Evolutionary conservation across 2,888 invertebrate species (phyloP).

Genomic region (Yponomeuta cagnagella): DNA sequence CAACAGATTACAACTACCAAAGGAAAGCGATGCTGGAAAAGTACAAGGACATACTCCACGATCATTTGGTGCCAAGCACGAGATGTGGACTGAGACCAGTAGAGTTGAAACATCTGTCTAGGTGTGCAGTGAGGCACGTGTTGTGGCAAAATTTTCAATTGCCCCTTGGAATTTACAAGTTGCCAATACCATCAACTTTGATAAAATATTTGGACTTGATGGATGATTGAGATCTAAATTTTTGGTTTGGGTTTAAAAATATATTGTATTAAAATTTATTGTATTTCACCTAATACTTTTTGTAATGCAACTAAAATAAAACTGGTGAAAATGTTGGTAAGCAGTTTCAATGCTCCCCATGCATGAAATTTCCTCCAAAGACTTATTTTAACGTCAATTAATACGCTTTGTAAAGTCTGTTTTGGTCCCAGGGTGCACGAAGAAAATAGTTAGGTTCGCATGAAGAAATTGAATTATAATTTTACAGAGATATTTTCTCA

Average conservation of each 20-base stretch:
- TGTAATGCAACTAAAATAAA: not conserved
- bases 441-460: not conserved
- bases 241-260: not conserved
- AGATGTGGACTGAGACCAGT: slow-evolving; percentile 78
- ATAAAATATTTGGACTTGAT: slow-evolving; percentile 84
- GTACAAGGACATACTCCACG: slow-evolving; percentile 70
- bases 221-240: slow-evolving; percentile 73
- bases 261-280: not conserved
- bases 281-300: not conserved
- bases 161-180: slow-evolving; percentile 82
- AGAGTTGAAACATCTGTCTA: slow-evolving; percentile 85
- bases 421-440: not conserved
- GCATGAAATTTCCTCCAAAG: not conserved
- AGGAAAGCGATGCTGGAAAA: slow-evolving; percentile 56
- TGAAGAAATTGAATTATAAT: not conserved
- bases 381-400: not conserved
- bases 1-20: slow-evolving; percentile 63
- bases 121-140: slow-evolving; percentile 80
- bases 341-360: not conserved
- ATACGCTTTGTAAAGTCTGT: not conserved
- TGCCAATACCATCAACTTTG: slow-evolving; percentile 80
- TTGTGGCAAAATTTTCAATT: slow-evolving; percentile 82
- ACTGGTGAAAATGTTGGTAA: not conserved
- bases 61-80: slow-evolving; percentile 75
- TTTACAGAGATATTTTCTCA: not conserved